Evolutionary conservation across 2,113 vertebrate genomes (phyloP).

Genomic region (Tachysurus vachellii): DNA sequence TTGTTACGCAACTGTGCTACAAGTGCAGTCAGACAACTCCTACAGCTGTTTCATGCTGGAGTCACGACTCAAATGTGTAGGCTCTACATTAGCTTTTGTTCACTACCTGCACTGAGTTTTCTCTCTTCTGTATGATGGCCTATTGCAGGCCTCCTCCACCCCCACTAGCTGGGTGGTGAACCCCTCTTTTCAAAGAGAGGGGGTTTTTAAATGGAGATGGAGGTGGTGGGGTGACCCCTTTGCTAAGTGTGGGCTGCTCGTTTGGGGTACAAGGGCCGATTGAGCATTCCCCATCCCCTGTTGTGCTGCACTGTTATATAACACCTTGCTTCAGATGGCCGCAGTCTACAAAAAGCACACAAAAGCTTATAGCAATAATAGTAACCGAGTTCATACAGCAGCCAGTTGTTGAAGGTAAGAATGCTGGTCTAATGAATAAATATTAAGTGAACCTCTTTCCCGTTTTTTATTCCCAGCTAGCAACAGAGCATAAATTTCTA

Average conservation of each 20-base stretch:
- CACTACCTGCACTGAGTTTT: constrained; percentile 40
- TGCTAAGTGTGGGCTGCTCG: constrained; percentile 44
- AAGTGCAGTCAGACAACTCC: constrained; percentile 75
- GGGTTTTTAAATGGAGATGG: constrained; percentile 57
- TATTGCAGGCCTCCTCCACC: constrained; percentile 47
- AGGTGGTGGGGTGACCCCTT: constrained; percentile 47
- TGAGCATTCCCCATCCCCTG: constrained; percentile 44
- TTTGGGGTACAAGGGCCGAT: constrained; percentile 45
- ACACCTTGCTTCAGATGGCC: constrained; percentile 44
- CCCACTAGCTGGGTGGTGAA: constrained; percentile 47
- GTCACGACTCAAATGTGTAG: constrained; percentile 74
- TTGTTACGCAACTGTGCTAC: constrained; percentile 71
- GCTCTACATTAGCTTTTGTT: constrained; percentile 63
- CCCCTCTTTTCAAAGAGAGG: constrained; percentile 50
- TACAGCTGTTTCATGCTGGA: constrained; percentile 73
- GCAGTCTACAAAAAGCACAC: constrained; percentile 26
- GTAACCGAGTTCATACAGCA: constrained; percentile 25
- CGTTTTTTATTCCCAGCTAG: constrained; percentile 65
- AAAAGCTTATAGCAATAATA: constrained; percentile 52
- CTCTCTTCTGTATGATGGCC: constrained; percentile 41
- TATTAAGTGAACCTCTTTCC: constrained; percentile 71
- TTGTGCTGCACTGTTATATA: constrained; percentile 50
- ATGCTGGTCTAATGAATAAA: constrained; percentile 72
- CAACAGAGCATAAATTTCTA: constrained; percentile 55
- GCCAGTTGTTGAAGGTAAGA: constrained; percentile 19